Evolutionary conservation across 2,888 invertebrate genomes (phyloP), one percentile per base, ranked within the genome.

Genomic region (Mantis religiosa): DNA sequence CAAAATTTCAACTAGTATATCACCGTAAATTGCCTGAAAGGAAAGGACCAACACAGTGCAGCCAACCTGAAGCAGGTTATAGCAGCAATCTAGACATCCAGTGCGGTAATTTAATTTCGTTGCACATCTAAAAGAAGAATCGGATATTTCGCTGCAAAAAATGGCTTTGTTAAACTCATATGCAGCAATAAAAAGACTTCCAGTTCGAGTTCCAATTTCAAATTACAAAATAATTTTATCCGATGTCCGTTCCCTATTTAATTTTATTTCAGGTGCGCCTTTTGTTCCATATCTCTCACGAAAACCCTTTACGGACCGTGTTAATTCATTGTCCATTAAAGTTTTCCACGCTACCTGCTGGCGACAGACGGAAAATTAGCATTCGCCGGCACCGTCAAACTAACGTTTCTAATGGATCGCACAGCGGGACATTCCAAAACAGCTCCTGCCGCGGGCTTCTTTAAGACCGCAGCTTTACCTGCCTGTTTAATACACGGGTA

Each of bases 281-380:
- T 20, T 20, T 71, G 20, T 71, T n/a, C n/a, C n/a, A n/a, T n/a
- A n/a, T n/a, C n/a, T n/a, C 20, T 1, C 4, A 1, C 7, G 1
- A 2, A 0, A 71, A 3, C 20, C 20, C 20, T 71, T 20, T 71
- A n/a, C n/a, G n/a, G n/a, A 2, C 54, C 25, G 4, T 71, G 54
- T 82, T 82, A 87, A 87, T 87, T 87, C 87, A 87, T 87, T 34
- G 87, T 82, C 87, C 87, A 87, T 87, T 87, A 87, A 87, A 87
- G 87, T 87, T 87, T 87, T 87, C 82, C 71, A n/a, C 4, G 54
- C 20, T 71, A 71, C 54, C 54, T 71, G 54, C 54, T 71, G 54
- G 54, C 54, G 54, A 71, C 54, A 71, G 54, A 25, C 25, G 15
- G 54, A 4, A 71, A 71, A 71, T 71, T 71, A 71, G 54, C 54